A percentile compares a stretch with the other conserved stretches of the same genome.
Conservation (phyloP, 2,113 vertebrate species). For the Pelecanus crispus region DNA sequence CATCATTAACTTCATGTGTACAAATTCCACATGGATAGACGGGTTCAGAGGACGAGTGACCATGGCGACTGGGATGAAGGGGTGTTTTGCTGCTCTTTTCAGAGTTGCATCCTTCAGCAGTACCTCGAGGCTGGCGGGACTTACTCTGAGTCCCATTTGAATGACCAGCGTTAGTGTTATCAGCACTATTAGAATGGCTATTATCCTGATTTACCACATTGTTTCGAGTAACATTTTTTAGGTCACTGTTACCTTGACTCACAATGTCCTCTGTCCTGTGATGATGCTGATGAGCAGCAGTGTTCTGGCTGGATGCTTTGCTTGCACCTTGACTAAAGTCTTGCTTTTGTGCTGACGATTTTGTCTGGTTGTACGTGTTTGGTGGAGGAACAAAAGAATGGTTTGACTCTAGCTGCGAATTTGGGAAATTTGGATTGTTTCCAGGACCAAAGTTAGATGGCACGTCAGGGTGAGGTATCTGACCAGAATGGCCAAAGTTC, state of each 20-base stretch:
- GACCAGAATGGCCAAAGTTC: slow-evolving; percentile 70
- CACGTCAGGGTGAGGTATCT: slow-evolving; percentile 66
- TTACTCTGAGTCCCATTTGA: slow-evolving; percentile 72
- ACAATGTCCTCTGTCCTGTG: slow-evolving; percentile 69
- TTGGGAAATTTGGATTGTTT: slow-evolving; percentile 65
- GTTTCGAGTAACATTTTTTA: slow-evolving; percentile 63
- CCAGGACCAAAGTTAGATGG: slow-evolving; percentile 69
- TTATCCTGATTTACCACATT: slow-evolving; percentile 58
- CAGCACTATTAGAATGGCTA: slow-evolving; percentile 59
- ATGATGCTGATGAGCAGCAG: slow-evolving; percentile 66
- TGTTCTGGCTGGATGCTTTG: slow-evolving; percentile 63
- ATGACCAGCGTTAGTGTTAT: slow-evolving; percentile 68
- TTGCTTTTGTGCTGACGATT: slow-evolving; percentile 68
- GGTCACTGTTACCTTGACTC: slow-evolving; percentile 64
- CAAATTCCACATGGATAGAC: slow-evolving; percentile 83
- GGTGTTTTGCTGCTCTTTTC: slow-evolving; percentile 70
- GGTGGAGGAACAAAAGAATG: slow-evolving; percentile 73
- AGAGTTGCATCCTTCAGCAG: slow-evolving; percentile 54
- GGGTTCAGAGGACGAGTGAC: slow-evolving; percentile 69
- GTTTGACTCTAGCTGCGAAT: slow-evolving; percentile 65
- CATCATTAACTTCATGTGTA: slow-evolving; percentile 80
- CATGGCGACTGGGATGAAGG: slow-evolving; percentile 64
- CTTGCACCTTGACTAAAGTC: slow-evolving; percentile 66
- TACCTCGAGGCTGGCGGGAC: slow-evolving; percentile 62
- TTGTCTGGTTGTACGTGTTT: slow-evolving; percentile 62